These are phyloP conservation scores for Aythya baeri DNA, from an alignment of 2,113 vertebrate genomes.

Conservation along the genomic window DNA sequence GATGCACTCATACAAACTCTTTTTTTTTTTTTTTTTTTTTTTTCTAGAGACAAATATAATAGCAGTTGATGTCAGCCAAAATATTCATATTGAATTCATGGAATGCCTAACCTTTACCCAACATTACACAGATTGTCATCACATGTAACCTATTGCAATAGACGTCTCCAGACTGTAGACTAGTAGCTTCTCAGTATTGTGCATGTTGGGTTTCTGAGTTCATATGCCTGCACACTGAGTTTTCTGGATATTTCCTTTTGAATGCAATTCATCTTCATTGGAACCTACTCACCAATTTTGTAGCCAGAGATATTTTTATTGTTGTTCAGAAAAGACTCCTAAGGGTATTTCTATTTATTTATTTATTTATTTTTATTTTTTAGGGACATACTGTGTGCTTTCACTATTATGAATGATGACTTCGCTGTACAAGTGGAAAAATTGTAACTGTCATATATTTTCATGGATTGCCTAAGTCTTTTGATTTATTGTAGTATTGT, in stretches of 20 bases:
- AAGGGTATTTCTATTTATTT: slow-evolving; percentile 42
- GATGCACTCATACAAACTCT: background rate
- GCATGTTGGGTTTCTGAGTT: background rate
- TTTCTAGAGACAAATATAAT: background rate
- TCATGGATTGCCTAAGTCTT: slow-evolving; percentile 35
- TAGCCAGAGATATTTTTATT: slow-evolving; percentile 71
- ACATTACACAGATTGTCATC: background rate
- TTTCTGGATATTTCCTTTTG: slow-evolving; percentile 48
- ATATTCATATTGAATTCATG: slow-evolving; percentile 8
- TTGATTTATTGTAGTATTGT: slow-evolving; percentile 59
- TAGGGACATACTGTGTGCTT: slow-evolving; percentile 68
- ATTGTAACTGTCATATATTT: slow-evolving; percentile 47
- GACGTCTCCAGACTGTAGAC: background rate
- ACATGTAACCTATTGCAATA: background rate
- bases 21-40: background rate
- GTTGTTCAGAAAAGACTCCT: slow-evolving; percentile 71
- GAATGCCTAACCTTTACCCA: background rate
- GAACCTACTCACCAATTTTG: slow-evolving; percentile 72
- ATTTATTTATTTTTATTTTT: slow-evolving; percentile 69
- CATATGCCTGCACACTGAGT: background rate
- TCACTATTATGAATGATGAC: slow-evolving; percentile 68
- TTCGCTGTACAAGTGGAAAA: slow-evolving; percentile 43
- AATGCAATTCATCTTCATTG: slow-evolving; percentile 71
- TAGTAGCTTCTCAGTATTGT: background rate
- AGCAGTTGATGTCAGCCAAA: background rate